Percentiles rank a stretch among this genome's conserved stretches.
Evolutionary conservation across 2,113 vertebrate genomes (phyloP).

Genomic region (Chloroceryle aenea): DNA sequence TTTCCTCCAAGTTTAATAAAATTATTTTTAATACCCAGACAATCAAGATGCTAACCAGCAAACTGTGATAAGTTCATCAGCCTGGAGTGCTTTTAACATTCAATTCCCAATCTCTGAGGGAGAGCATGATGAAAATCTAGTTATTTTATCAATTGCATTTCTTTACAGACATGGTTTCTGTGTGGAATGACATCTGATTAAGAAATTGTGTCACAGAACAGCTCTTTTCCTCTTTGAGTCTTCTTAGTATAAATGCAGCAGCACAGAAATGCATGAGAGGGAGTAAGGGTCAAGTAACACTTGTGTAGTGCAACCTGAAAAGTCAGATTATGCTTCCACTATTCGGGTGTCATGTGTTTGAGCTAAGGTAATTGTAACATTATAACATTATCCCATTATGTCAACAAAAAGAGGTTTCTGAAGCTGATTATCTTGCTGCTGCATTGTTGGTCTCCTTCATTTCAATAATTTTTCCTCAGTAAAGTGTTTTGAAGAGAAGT

Average conservation of each 20-base stretch:
- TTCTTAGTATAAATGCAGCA: background rate
- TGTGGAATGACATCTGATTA: background rate
- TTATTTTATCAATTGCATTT: background rate
- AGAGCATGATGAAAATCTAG: background rate
- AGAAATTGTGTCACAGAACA: background rate
- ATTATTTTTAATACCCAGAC: background rate
- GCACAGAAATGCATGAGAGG: background rate
- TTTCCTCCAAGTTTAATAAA: accelerated
- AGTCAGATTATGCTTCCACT: background rate
- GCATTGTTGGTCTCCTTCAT: background rate
- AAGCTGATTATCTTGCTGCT: background rate
- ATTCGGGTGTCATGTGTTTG: background rate
- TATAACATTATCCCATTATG: background rate
- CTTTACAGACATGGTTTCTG: background rate
- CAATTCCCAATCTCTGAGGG: background rate
- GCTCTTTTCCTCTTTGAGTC: background rate
- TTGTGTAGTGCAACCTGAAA: background rate
- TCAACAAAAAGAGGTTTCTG: slow-evolving; percentile 12
- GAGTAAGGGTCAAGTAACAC: background rate
- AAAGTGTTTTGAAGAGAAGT: background rate
- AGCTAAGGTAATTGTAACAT: background rate
- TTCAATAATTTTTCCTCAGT: background rate
- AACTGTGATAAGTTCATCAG: background rate
- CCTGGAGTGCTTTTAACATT: background rate
- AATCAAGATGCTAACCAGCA: background rate